Evolutionary conservation across 2,113 vertebrate genomes (phyloP).

Genomic region (Hippoglossus stenolepis): DNA sequence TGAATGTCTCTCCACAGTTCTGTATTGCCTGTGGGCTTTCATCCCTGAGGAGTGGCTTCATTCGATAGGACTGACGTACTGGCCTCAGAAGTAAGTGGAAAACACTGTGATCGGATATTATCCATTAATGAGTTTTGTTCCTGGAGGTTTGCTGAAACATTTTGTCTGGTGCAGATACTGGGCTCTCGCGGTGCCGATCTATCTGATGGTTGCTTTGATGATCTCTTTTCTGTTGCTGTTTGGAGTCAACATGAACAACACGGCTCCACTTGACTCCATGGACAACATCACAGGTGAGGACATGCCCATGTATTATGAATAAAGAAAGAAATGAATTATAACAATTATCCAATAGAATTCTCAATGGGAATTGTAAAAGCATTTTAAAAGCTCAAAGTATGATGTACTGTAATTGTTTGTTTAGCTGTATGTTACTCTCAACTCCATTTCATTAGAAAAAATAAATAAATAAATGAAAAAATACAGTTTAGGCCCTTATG

Average conservation of each 20-base stretch:
- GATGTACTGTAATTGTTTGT: neutral
- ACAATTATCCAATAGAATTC: too few relatives aligned
- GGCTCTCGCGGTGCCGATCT: conserved; percentile 91
- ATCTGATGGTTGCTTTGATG: conserved; percentile 87
- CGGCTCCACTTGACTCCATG: conserved; percentile 89
- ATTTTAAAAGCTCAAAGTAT: neutral
- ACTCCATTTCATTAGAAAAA: too few relatives aligned
- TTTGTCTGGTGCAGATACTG: conserved; percentile 86
- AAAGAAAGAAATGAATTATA: too few relatives aligned
- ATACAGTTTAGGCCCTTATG: too few relatives aligned
- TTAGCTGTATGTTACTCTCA: too few relatives aligned
- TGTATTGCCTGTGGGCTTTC: conserved; percentile 95
- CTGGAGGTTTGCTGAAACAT: neutral
- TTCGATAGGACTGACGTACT: conserved; percentile 92
- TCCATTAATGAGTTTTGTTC: too few relatives aligned
- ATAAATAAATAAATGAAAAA: too few relatives aligned
- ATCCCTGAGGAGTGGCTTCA: conserved; percentile 93
- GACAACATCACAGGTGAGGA: conserved; percentile 90
- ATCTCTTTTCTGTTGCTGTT: conserved; percentile 86
- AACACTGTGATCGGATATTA: too few relatives aligned
- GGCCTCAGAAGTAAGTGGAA: conserved; percentile 96
- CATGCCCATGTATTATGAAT: neutral
- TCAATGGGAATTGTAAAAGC: neutral
- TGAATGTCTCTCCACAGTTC: conserved; percentile 74
- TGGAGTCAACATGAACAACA: conserved; percentile 94